Conservation (phyloP, 2,113 vertebrate genomes). For the Cheirogaleus medius region DNA sequence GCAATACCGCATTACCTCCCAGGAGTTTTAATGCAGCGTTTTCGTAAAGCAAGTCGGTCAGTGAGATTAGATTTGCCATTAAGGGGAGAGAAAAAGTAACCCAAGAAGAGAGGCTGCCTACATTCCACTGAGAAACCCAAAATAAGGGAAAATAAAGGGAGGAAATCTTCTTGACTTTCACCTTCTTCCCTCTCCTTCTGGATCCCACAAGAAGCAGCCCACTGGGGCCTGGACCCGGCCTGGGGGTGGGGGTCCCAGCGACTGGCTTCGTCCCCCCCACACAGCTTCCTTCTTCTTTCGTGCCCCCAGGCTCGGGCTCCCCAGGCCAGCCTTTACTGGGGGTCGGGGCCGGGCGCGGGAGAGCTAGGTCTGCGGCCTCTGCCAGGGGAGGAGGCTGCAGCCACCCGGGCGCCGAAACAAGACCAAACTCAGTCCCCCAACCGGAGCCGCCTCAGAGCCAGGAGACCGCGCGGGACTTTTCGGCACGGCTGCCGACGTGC, state of each 20-base stretch:
- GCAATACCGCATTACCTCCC: conserved; percentile 26
- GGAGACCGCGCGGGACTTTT: not conserved
- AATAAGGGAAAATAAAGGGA: not conserved
- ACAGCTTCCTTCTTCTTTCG: not conserved
- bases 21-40: conserved; percentile 57
- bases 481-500: accelerated
- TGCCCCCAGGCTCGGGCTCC: not conserved
- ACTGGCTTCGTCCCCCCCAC: not conserved
- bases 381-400: not conserved
- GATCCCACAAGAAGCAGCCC: not conserved
- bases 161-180: not conserved
- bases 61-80: conserved; percentile 66
- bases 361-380: not conserved
- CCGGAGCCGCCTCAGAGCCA: not conserved
- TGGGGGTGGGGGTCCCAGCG: not conserved
- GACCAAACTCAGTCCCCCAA: not conserved
- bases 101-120: conserved; percentile 59
- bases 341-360: too few species aligned
- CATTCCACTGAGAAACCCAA: conserved; percentile 65
- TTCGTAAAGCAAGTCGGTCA: conserved; percentile 38
- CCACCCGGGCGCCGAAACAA: accelerated
- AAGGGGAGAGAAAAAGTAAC: conserved; percentile 5
- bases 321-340: not conserved
- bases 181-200: not conserved
- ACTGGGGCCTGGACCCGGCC: too few species aligned